Evolutionary conservation across 2,888 invertebrate genomes (phyloP), one percentile per base, ranked within the genome.

Genomic region (Eudasyphora cyanicolor): DNA sequence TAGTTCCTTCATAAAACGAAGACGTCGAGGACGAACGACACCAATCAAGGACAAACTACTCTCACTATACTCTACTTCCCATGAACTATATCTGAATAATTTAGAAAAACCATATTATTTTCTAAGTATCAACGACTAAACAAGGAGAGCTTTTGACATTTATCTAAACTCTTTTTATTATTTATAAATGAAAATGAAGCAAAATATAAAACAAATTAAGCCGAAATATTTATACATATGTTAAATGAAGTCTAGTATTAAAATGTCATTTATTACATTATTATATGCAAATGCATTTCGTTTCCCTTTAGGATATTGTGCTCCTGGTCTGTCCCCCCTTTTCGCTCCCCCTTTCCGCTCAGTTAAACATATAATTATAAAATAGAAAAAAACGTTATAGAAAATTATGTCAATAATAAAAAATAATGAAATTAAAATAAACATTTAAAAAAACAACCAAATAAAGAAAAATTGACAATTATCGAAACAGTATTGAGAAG

Each of bases 401-500:
- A 42, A 67, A 67, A 42, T 42, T 21, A 67, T 42, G 42, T 67
- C 67, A 67, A 67, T 67, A 67, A 14, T 67, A 67, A 42, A 24
- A 8, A n/a, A n/a, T n/a, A n/a, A n/a, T n/a, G n/a, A n/a, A n/a
- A 57, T 24, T 12, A 57, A 57, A 57, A 14, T 21, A 51, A 54
- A 4, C 8, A 24, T 57, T 7, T 42, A 12, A 27, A 57, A 57
- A 38, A 62, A 42, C 19, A 38, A 67, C n/a, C n/a, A 62, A 35
- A 62, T 17, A 62, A 32, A 62, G 35, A n/a, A 60, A 17, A 3
- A 12, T 60, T 24, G 6, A 60, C 17, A 60, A 21, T 12, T 67
- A 38, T 67, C 67, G 1, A 42, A 42, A 67, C 67, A 67, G 67
- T 67, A 67, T 67, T 67, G 67, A 29, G 38, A 67, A 67, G 29